phyloP scores from a whole-genome alignment of 2,797 vertebrate genomes.

The Sarcophilus harrisii region DNA sequence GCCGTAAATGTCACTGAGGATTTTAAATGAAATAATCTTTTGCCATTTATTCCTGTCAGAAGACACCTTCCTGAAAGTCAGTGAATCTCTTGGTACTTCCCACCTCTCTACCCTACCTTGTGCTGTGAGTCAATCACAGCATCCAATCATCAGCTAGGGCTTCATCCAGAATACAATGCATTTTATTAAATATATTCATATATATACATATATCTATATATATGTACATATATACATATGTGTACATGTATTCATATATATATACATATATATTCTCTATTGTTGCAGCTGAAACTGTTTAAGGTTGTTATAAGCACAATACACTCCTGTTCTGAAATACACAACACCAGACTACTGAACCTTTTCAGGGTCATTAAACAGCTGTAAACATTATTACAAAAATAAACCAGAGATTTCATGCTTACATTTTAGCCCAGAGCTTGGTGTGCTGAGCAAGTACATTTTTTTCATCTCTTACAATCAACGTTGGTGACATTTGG shows the following conservation, averaged over 20 bases:
- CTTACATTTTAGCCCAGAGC: slow-evolving; percentile 90
- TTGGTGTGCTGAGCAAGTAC: slow-evolving; percentile 88
- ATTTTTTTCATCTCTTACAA: slow-evolving; percentile 88
- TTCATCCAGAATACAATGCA: slow-evolving; percentile 67
- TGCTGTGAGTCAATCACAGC: slow-evolving; percentile 40
- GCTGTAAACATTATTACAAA: slow-evolving; percentile 92
- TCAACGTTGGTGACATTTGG: slow-evolving; percentile 89
- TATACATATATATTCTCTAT: slow-evolving; percentile 47
- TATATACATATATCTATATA: neutral
- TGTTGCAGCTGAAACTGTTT: slow-evolving; percentile 82
- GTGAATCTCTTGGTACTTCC: slow-evolving; percentile 61
- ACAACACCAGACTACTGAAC: slow-evolving; percentile 87
- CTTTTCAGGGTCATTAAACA: slow-evolving; percentile 91
- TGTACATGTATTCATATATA: neutral
- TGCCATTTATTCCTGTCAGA: slow-evolving; percentile 31
- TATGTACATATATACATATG: slow-evolving; percentile 6
- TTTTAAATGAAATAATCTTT: slow-evolving; percentile 54
- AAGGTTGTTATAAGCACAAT: slow-evolving; percentile 86
- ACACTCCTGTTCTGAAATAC: slow-evolving; percentile 86
- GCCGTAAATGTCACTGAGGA: slow-evolving; percentile 64
- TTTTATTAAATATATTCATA: slow-evolving; percentile 80
- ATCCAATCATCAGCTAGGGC: slow-evolving; percentile 66
- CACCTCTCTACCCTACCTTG: slow-evolving; percentile 25
- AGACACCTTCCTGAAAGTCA: slow-evolving; percentile 46
- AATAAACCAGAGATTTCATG: slow-evolving; percentile 91